Evolutionary conservation across 2,113 vertebrate species (phyloP).

Genomic region (Pardalotus punctatus): DNA sequence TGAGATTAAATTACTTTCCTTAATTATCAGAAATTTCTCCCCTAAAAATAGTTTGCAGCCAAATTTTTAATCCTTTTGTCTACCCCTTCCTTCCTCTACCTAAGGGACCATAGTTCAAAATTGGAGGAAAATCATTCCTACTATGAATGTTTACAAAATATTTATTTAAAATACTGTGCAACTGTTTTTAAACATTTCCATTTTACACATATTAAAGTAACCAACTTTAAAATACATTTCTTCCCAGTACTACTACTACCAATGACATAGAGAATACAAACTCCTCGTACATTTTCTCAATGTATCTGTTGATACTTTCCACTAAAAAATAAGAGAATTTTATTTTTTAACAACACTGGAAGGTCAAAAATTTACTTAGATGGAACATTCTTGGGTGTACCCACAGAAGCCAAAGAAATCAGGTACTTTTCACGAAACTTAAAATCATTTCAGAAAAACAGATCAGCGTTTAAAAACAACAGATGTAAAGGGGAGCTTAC

Average conservation of each 20-base stretch:
- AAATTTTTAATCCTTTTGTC: background rate
- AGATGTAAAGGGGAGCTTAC: background rate
- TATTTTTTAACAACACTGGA: background rate
- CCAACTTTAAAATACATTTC: background rate
- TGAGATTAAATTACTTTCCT: background rate
- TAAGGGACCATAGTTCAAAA: background rate
- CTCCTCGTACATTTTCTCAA: background rate
- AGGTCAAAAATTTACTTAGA: background rate
- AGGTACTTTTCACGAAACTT: background rate
- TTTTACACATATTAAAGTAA: background rate
- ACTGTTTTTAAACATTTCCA: background rate
- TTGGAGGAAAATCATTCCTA: background rate
- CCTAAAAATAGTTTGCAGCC: background rate
- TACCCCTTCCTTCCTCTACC: background rate
- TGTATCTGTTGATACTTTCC: background rate
- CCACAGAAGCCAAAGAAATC: background rate
- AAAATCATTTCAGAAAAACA: background rate
- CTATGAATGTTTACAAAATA: background rate
- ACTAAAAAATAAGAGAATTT: background rate
- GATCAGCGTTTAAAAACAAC: background rate
- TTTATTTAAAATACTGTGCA: background rate
- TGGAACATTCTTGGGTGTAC: background rate
- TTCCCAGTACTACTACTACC: background rate
- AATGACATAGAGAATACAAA: background rate
- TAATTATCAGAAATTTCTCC: background rate